phyloP scores from a whole-genome alignment of 2,113 vertebrate species.

The Nannobrachium achirus region DNA sequence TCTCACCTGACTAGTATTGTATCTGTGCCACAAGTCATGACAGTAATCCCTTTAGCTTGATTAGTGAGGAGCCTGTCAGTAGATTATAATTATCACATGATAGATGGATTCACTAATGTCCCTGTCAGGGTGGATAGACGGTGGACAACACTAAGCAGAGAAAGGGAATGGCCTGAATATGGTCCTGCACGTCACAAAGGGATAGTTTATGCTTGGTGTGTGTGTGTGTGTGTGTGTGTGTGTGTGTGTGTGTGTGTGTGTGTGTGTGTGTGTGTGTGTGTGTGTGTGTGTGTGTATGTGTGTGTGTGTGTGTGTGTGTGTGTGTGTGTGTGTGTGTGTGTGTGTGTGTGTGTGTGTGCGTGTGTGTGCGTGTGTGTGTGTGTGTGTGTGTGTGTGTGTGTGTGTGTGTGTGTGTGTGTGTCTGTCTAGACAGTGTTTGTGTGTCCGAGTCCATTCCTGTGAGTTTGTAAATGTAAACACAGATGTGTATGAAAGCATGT shows the following conservation, averaged over 20 bases:
- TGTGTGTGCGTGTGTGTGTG: too few species aligned
- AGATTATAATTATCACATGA: constrained; percentile 47
- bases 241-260: constrained; percentile 1
- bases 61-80: constrained; percentile 40
- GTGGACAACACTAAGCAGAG: constrained; percentile 29
- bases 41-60: constrained; percentile 38
- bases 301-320: not conserved
- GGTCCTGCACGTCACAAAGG: constrained; percentile 22
- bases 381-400: too few species aligned
- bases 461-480: too few species aligned
- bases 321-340: not conserved
- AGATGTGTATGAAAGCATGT: too few species aligned
- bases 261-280: constrained; percentile 18
- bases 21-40: constrained; percentile 33
- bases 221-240: constrained; percentile 2
- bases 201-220: constrained; percentile 52
- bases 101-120: constrained; percentile 20
- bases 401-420: too few species aligned
- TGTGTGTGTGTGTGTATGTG: constrained; percentile 7
- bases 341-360: not conserved
- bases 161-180: constrained; percentile 22
- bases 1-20: constrained; percentile 26
- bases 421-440: too few species aligned
- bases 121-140: constrained; percentile 38
- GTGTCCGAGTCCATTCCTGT: too few species aligned